Conservation (phyloP, 2,797 vertebrate species). For the Manis pentadactyla region DNA sequence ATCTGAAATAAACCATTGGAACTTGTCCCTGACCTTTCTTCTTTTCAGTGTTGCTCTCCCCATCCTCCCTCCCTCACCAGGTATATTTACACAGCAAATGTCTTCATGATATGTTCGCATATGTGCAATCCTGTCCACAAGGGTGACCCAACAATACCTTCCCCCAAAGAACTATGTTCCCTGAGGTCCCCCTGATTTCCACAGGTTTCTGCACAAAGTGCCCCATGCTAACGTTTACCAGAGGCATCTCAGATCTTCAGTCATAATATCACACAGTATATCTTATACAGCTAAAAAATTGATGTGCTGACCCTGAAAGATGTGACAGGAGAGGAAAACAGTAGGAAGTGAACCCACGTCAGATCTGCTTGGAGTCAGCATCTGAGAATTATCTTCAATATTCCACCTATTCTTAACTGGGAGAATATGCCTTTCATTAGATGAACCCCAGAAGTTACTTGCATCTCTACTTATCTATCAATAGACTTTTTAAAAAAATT, state of each 20-base stretch:
- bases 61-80: background rate
- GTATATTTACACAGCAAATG: constrained; percentile 45
- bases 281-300: background rate
- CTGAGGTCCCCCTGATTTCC: background rate
- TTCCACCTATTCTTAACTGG: background rate
- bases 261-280: background rate
- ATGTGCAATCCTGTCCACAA: constrained; percentile 8
- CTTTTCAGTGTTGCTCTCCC: background rate
- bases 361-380: background rate
- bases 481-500: background rate
- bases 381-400: constrained; percentile 18
- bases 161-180: background rate
- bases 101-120: background rate
- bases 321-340: background rate
- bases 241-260: background rate
- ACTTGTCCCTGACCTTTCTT: background rate
- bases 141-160: background rate
- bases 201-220: background rate
- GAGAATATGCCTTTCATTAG: background rate
- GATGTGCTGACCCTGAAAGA: background rate
- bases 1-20: constrained; percentile 21
- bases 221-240: background rate
- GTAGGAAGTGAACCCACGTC: background rate
- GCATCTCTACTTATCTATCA: background rate
- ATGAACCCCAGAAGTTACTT: background rate